Evolutionary conservation across 1,140 invertebrate genomes (phyloP).

Genomic region (Phocides pigmalion): DNA sequence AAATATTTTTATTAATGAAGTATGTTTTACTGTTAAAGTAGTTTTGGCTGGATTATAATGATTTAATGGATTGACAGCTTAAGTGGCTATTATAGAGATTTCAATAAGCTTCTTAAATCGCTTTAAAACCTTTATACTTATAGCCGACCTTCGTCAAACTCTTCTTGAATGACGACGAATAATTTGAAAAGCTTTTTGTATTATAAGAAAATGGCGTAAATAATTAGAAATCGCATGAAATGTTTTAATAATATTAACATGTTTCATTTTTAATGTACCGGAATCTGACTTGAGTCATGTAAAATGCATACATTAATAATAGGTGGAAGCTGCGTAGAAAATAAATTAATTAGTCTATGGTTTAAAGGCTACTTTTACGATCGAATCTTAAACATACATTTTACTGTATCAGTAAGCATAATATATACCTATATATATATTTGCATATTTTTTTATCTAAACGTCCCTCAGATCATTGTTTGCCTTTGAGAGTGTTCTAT

Average conservation of each 20-base stretch:
- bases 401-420: too few relatives aligned
- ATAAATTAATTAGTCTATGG: too few relatives aligned
- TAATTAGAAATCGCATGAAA: not conserved
- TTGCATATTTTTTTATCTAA: too few relatives aligned
- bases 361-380: too few relatives aligned
- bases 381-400: too few relatives aligned
- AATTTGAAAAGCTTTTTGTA: constrained; percentile 6
- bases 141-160: constrained; percentile 17
- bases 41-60: not conserved
- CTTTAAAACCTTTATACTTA: constrained; percentile 2
- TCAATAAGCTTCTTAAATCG: not conserved
- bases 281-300: too few relatives aligned
- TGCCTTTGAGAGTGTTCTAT: too few relatives aligned
- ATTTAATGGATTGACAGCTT: not conserved
- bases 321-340: too few relatives aligned
- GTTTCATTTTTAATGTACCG: not conserved
- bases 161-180: not conserved
- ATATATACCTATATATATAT: too few relatives aligned
- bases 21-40: not conserved
- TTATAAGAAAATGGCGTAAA: not conserved
- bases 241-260: too few relatives aligned
- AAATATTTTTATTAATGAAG: not conserved
- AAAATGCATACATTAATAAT: too few relatives aligned
- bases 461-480: too few relatives aligned
- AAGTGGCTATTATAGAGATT: not conserved